These are phyloP conservation scores for Ciconia nigra DNA, from an alignment of 2,797 vertebrate species.

Conservation along the genomic window DNA sequence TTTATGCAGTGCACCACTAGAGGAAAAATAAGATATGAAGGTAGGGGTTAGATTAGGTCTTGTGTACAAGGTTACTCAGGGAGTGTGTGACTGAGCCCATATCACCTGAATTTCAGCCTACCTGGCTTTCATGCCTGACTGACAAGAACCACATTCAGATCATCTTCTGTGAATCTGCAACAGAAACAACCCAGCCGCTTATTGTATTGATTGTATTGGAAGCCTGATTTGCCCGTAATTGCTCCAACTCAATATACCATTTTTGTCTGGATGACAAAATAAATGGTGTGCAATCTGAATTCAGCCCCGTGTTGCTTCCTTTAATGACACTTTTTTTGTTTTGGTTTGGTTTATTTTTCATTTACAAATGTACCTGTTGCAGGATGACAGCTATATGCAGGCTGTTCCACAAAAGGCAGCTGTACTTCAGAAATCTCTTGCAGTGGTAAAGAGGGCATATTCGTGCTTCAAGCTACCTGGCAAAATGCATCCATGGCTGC, in stretches of 20 bases:
- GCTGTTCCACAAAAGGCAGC: background rate
- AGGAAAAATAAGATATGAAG: background rate
- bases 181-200: background rate
- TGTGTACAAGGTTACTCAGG: background rate
- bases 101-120: background rate
- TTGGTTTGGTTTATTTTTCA: background rate
- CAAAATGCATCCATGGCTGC: background rate
- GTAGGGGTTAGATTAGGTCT: background rate
- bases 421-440: background rate
- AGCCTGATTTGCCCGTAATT: background rate
- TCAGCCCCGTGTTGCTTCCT: background rate
- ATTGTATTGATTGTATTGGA: constrained; percentile 5
- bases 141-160: background rate
- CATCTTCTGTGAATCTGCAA: background rate
- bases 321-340: background rate
- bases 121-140: background rate
- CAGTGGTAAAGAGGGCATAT: background rate
- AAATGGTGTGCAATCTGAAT: background rate
- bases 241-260: background rate
- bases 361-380: background rate
- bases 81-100: background rate
- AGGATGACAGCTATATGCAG: background rate
- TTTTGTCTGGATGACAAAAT: background rate
- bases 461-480: background rate
- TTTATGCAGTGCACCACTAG: background rate